Percentiles rank a stretch among this genome's conserved stretches.
phyloP scores from a whole-genome alignment of 2,888 invertebrate genomes.

The Xestia xanthographa region DNA sequence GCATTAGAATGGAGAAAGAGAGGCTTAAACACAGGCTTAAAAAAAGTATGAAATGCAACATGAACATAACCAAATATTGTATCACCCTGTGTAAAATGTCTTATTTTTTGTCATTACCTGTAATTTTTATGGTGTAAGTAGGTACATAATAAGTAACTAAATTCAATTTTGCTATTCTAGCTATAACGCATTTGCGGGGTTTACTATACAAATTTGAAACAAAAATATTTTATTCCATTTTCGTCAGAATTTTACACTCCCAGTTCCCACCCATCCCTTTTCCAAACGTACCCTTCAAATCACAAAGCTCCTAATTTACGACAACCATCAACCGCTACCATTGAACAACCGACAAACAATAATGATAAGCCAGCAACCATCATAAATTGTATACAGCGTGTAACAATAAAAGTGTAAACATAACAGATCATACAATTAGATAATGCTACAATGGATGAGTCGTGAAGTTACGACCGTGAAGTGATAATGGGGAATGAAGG shows the following conservation, averaged over 20 bases:
- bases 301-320: conserved; percentile 58
- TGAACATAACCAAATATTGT: neutral
- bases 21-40: neutral
- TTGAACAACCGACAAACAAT: conserved; percentile 41
- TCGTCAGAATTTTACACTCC: neutral
- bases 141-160: neutral
- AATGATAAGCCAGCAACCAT: conserved; percentile 58
- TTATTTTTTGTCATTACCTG: neutral
- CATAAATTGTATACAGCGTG: conserved; percentile 61
- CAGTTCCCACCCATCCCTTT: conserved; percentile 30
- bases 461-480: conserved; percentile 60
- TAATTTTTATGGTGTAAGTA: neutral
- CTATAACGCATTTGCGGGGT: neutral
- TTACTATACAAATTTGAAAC: no score
- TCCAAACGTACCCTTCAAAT: conserved; percentile 15
- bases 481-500: conserved; percentile 53
- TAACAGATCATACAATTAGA: conserved; percentile 64
- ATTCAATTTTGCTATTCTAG: no score
- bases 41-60: neutral
- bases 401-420: conserved; percentile 70
- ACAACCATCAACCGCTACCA: conserved; percentile 42
- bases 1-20: neutral
- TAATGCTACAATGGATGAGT: conserved; percentile 63
- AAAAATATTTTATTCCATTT: neutral
- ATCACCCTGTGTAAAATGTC: neutral